These are phyloP conservation scores for Camelus bactrianus DNA, from an alignment of 2,113 vertebrate genomes.

Conservation along the genomic window DNA sequence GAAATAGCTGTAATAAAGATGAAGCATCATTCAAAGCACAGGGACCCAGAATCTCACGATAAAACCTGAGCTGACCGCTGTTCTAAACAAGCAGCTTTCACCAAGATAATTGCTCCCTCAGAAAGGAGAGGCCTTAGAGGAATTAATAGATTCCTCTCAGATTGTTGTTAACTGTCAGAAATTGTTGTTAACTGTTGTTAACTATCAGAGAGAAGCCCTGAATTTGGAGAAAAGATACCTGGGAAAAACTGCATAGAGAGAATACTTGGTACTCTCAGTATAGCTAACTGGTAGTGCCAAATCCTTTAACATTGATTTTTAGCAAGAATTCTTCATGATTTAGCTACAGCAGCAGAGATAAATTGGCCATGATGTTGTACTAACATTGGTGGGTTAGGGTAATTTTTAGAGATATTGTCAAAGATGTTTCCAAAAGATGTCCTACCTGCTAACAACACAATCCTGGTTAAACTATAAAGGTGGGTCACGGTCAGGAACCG, in stretches of 20 bases:
- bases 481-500: background rate
- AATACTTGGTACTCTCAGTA: background rate
- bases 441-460: background rate
- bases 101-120: conserved; percentile 25
- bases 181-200: conserved; percentile 9
- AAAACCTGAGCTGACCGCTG: conserved; percentile 20
- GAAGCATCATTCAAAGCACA: background rate
- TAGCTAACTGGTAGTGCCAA: background rate
- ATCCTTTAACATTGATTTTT: conserved; percentile 44
- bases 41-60: background rate
- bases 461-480: background rate
- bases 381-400: background rate
- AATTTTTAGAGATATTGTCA: conserved; percentile 37
- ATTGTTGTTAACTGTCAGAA: conserved; percentile 1
- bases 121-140: conserved; percentile 5
- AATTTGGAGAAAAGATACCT: conserved; percentile 53
- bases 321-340: conserved; percentile 14
- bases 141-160: conserved; percentile 41
- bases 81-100: conserved; percentile 35
- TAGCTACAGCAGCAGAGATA: background rate
- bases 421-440: background rate
- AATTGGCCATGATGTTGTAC: conserved; percentile 30
- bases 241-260: conserved; percentile 24
- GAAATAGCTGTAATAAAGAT: conserved; percentile 21
- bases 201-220: conserved; percentile 18